Base-by-base conservation (phyloP, 2,797 vertebrate species). In the Limnodromus scolopaceus region DNA sequence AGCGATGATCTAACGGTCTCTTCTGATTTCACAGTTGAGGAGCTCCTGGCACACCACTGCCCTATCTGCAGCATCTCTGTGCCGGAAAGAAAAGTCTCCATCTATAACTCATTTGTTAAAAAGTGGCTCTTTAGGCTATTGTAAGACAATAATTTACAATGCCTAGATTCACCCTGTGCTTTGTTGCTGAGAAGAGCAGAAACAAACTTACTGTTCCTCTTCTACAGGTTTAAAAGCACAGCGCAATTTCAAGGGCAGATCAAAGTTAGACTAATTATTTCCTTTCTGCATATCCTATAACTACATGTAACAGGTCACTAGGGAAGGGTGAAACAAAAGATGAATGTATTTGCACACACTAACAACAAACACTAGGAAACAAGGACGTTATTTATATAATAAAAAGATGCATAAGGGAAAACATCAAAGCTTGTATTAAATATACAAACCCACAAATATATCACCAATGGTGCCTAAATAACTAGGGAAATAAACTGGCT, bases 201-300 rank as follows among this genome's bases (percentile, higher is more conserved):
- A 92, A 81, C 58, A 83, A 94, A 96, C 78, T 93, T 75, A 93
- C 16, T 69, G 34, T 53, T 95, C 27, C 48, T 81, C 69, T 93
- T 79, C 66, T 77, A 23, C 30, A 15, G 48, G 70, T 93, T 96
- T 84, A 96, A 96, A 96, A 96, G 88, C 87, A 49, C 68, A 85
- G 68, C 1, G 8, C 72, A 92, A 92, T 96, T 96, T 96, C 96
- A 97, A 97, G 94, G 94, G 92, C 93, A 97, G 93, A 96, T 97
- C 94, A 97, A 97, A 97, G 96, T 96, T 87, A 96, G 92, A 83
- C 94, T 96, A 97, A 97, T 97, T 97, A 97, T 97, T 97, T 97
- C 86, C 93, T 94, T 95, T 95, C 94, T 96, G 81, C 84, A 91
- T 89, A 92, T 94, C 94, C 91, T 93, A 96, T 85, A 96, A 96